phyloP scores from a whole-genome alignment of 2,113 vertebrate genomes.

The Naja naja region DNA sequence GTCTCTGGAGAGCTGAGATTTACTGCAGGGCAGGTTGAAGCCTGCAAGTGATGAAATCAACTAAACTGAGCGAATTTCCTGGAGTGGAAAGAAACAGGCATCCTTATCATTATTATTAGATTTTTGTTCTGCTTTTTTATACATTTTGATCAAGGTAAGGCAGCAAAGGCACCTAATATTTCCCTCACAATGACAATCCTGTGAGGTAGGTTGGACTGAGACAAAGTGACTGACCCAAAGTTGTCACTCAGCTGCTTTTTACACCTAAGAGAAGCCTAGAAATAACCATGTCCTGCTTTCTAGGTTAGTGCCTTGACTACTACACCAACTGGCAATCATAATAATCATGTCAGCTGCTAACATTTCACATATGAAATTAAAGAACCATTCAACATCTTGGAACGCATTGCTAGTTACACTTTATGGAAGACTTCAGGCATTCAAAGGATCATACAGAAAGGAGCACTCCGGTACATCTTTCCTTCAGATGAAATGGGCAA shows the following conservation, averaged over 20 bases:
- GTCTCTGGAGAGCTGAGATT: neutral
- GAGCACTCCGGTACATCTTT: neutral
- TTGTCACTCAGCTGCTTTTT: neutral
- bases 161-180: neutral
- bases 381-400: neutral
- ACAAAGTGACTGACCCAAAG: neutral
- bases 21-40: neutral
- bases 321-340: neutral
- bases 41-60: neutral
- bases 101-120: neutral
- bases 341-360: neutral
- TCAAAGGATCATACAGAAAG: neutral
- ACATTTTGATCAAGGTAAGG: neutral
- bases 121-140: neutral
- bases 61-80: neutral
- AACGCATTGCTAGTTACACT: neutral
- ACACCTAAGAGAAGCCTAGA: neutral
- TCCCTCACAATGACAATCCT: neutral
- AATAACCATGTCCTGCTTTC: neutral
- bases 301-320: neutral
- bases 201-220: neutral
- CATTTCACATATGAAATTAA: neutral
- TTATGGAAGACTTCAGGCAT: neutral
- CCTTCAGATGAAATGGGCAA: neutral
- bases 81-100: neutral